Evolutionary conservation across 2,888 invertebrate species (phyloP).

Genomic region (Oscheius sp.): DNA sequence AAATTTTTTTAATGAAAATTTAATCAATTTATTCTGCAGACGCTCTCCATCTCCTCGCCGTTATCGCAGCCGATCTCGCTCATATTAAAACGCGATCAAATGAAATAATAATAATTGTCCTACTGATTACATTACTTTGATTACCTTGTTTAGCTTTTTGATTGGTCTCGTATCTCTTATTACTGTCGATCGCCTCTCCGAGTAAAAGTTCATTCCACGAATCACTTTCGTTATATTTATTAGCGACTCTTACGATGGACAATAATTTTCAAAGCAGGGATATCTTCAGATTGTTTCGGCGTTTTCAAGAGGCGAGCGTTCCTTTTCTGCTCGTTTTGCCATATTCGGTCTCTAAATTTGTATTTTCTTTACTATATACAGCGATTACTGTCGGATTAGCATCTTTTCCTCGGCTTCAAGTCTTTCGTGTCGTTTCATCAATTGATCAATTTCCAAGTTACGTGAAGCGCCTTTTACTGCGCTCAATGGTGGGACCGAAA

Average conservation of each 20-base stretch:
- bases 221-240: not conserved
- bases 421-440: constrained; percentile 6
- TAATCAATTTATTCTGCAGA: not conserved
- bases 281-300: not conserved
- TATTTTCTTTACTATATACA: not conserved
- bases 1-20: not conserved
- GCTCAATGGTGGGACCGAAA: not conserved
- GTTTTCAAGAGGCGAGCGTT: constrained; percentile 1
- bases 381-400: constrained; percentile 13
- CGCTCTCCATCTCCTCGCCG: constrained; percentile 37
- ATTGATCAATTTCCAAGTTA: not conserved
- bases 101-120: too few species aligned
- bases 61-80: constrained; percentile 35
- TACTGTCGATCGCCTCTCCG: too few species aligned
- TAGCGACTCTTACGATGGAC: not conserved
- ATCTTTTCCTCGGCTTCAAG: constrained; percentile 13
- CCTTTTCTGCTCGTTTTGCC: constrained; percentile 12
- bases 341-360: constrained; percentile 20
- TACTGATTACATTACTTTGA: not conserved
- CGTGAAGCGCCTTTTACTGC: not conserved
- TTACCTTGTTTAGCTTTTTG: not conserved
- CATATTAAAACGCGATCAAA: constrained; percentile 14
- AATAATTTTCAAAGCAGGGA: not conserved
- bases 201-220: too few species aligned
- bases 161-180: constrained; percentile 9